These are phyloP conservation scores for Tetraodon nigroviridis DNA, from an alignment of 2,113 vertebrate genomes.

Conservation along the genomic window DNA sequence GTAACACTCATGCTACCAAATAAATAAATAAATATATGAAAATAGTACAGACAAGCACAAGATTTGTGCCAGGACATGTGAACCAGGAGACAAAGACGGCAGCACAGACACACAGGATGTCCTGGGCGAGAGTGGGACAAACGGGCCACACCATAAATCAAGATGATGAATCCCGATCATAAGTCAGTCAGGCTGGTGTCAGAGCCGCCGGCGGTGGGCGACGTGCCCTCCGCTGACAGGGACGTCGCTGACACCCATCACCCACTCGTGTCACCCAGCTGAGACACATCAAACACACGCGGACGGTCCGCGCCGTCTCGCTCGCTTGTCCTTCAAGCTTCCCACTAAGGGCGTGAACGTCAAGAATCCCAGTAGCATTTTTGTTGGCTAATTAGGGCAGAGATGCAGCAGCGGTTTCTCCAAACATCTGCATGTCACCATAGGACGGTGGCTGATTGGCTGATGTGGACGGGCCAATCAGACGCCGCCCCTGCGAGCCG, in stretches of 20 bases:
- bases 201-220: slow-evolving; percentile 53
- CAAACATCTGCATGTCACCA: slow-evolving; percentile 56
- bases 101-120: slow-evolving; percentile 1
- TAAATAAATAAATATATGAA: too few relatives aligned
- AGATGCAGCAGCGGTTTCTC: slow-evolving; percentile 22
- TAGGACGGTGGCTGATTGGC: slow-evolving; percentile 5
- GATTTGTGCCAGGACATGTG: neutral
- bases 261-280: slow-evolving; percentile 62
- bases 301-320: slow-evolving; percentile 29
- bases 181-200: slow-evolving; percentile 66
- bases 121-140: slow-evolving; percentile 34
- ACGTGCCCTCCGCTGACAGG: slow-evolving; percentile 57
- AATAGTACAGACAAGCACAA: too few relatives aligned
- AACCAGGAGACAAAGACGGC: slow-evolving; percentile 6
- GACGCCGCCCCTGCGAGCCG: slow-evolving; percentile 41
- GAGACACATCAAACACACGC: slow-evolving; percentile 39
- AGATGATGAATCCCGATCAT: slow-evolving; percentile 67
- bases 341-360: slow-evolving; percentile 50
- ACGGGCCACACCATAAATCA: slow-evolving; percentile 64
- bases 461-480: slow-evolving; percentile 8
- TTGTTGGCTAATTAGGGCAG: slow-evolving; percentile 56
- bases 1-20: too few relatives aligned
- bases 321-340: slow-evolving; percentile 58
- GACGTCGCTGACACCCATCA: slow-evolving; percentile 64
- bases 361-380: neutral